Percentiles rank a stretch among this genome's conserved stretches.
Evolutionary conservation across 2,888 invertebrate genomes (phyloP).

Genomic region (Nomada fucata): DNA sequence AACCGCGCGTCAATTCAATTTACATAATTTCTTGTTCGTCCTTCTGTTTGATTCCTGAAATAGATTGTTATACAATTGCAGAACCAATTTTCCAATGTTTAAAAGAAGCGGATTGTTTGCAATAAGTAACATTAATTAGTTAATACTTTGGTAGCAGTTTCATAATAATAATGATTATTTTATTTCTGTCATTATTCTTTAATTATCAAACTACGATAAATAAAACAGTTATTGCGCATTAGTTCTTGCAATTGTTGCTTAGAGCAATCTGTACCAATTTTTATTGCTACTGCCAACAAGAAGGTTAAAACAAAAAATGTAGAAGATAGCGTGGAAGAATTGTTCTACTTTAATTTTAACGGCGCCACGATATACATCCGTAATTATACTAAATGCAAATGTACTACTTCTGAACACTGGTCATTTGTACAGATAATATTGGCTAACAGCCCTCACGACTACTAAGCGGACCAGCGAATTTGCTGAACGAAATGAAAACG

Average conservation of each 20-base stretch:
- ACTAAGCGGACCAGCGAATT: background rate
- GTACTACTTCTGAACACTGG: background rate
- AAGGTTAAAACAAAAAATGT: background rate
- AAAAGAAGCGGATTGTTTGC: too few species aligned
- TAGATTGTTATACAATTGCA: background rate
- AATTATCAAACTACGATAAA: too few species aligned
- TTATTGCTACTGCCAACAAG: background rate
- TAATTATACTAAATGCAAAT: background rate
- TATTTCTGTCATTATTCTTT: too few species aligned
- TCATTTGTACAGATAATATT: slow-evolving; percentile 7
- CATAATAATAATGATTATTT: too few species aligned
- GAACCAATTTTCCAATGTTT: background rate
- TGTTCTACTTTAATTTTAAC: background rate
- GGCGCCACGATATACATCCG: too few species aligned
- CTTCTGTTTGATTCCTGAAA: background rate
- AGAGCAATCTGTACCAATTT: too few species aligned
- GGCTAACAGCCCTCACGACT: background rate
- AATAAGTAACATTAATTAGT: too few species aligned
- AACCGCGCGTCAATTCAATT: background rate
- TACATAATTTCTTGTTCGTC: background rate
- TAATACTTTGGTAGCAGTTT: too few species aligned
- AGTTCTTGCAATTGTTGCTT: too few species aligned
- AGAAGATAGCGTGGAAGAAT: too few species aligned
- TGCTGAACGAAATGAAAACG: background rate
- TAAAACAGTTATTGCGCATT: too few species aligned